Evolutionary conservation across 2,888 invertebrate genomes (phyloP).

Genomic region (Chymomyza fuscimana): DNA sequence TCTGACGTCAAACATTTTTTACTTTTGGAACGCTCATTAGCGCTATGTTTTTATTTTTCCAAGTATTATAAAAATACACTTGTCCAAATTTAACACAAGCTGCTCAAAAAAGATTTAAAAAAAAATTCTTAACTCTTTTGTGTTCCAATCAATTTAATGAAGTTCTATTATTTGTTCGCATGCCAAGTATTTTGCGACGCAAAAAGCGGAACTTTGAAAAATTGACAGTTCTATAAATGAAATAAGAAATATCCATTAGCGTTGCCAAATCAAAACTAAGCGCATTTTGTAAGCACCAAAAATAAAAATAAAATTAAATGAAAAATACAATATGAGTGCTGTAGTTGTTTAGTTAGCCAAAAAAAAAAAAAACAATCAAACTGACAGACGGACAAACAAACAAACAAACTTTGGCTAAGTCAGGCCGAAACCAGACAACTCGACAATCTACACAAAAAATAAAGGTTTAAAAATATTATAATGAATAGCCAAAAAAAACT

Average conservation of each 20-base stretch:
- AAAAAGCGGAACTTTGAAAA: neutral
- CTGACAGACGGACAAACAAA: neutral
- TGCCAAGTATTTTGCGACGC: neutral
- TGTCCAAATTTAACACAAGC: too few species aligned
- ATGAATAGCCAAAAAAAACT: too few species aligned
- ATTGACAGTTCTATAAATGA: neutral
- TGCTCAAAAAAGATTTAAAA: too few species aligned
- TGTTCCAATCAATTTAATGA: neutral
- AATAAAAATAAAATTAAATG: neutral
- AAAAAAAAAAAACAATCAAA: neutral
- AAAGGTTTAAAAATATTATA: too few species aligned
- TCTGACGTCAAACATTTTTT: too few species aligned
- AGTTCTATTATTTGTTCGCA: neutral
- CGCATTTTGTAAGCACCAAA: neutral
- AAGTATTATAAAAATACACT: too few species aligned
- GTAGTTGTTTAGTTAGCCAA: neutral
- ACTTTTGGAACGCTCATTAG: too few species aligned
- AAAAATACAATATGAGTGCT: too few species aligned
- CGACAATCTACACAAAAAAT: neutral
- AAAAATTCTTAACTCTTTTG: too few species aligned
- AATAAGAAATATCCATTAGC: neutral
- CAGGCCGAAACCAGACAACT: neutral
- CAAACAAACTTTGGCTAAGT: too few species aligned
- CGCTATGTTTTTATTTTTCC: too few species aligned
- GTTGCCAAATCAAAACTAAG: neutral